Percentiles rank a stretch among this genome's conserved stretches.
Conservation (phyloP, 2,797 vertebrate species). For the Percopsis omiscomaycus region DNA sequence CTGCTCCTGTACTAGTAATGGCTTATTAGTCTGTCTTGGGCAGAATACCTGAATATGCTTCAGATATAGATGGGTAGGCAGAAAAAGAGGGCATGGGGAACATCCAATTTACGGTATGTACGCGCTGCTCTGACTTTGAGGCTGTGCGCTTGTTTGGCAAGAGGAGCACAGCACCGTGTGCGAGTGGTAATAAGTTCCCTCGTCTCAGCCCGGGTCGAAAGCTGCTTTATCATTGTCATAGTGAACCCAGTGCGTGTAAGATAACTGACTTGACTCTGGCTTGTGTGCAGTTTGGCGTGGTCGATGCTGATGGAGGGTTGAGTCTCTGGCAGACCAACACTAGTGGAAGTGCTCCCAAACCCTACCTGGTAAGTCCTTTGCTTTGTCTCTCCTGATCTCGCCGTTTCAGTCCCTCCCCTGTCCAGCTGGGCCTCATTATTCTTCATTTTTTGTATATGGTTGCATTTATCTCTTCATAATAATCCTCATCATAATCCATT, state of each 20-base stretch:
- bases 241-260: neutral
- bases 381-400: neutral
- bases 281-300: slow-evolving; percentile 88
- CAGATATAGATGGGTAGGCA: neutral
- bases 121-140: slow-evolving; percentile 23
- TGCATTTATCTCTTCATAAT: too few relatives aligned
- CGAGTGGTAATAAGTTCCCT: neutral
- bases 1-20: slow-evolving; percentile 41
- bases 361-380: slow-evolving; percentile 86
- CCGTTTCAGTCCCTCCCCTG: slow-evolving; percentile 11
- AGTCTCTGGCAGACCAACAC: slow-evolving; percentile 97
- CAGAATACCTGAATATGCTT: slow-evolving; percentile 40
- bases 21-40: slow-evolving; percentile 45
- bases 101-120: slow-evolving; percentile 37
- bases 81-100: slow-evolving; percentile 22
- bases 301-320: slow-evolving; percentile 94
- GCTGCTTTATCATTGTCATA: neutral
- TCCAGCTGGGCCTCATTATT: slow-evolving; percentile 16
- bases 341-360: slow-evolving; percentile 88
- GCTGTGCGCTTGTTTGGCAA: slow-evolving; percentile 9
- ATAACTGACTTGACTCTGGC: neutral
- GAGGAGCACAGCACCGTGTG: slow-evolving; percentile 1
- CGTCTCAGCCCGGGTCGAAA: slow-evolving; percentile 4
- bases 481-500: too few relatives aligned
- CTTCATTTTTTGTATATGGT: slow-evolving; percentile 6